Conservation (phyloP, 2,888 invertebrate genomes). For the Sylvicola cinctus region DNA sequence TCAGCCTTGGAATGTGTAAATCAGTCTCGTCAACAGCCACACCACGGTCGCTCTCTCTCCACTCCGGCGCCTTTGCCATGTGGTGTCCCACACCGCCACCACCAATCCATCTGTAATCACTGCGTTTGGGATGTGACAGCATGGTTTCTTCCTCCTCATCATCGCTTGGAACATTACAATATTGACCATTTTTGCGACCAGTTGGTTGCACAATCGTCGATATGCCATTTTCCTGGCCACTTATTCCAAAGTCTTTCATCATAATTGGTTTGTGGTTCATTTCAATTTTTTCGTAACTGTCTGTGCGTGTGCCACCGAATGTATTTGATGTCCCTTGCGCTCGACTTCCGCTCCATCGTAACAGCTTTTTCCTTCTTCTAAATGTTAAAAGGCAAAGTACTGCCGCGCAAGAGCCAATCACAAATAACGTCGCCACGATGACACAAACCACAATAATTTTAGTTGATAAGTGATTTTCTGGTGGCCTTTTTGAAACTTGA, state of each 20-base stretch:
- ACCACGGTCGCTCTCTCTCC: no score
- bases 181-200: constrained; percentile 41
- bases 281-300: constrained; percentile 64
- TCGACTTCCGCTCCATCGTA: no score
- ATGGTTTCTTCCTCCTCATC: constrained; percentile 28
- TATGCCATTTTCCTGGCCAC: constrained; percentile 17
- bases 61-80: constrained; percentile 3
- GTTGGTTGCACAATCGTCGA: constrained; percentile 25
- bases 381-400: constrained; percentile 38
- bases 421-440: constrained; percentile 44
- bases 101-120: constrained; percentile 21
- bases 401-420: constrained; percentile 42
- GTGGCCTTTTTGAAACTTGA: constrained; percentile 42
- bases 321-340: no score
- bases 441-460: constrained; percentile 44
- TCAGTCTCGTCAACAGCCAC: constrained; percentile 31
- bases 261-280: constrained; percentile 35
- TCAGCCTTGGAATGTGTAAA: constrained; percentile 42
- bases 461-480: constrained; percentile 34
- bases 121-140: no score
- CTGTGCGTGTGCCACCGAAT: constrained; percentile 27
- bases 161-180: constrained; percentile 48
- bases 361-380: constrained; percentile 39
- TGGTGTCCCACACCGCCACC: no score
- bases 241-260: constrained; percentile 8